A percentile compares a stretch with the other conserved stretches of the same genome.
phyloP scores from a whole-genome alignment of 2,797 vertebrate species.

The Buphagus erythrorhynchus region DNA sequence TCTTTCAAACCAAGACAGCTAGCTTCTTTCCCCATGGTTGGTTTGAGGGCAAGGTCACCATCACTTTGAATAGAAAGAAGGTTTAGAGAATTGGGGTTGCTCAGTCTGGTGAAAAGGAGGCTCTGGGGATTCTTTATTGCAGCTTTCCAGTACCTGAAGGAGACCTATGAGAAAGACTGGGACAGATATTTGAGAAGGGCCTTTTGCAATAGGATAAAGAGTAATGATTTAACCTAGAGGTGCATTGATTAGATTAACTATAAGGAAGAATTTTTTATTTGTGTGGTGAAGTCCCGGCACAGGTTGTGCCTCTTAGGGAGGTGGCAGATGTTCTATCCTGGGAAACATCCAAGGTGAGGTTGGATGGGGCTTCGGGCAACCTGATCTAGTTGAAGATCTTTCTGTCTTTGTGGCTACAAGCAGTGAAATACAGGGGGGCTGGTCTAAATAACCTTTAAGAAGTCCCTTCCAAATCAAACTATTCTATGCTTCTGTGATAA shows the following conservation, averaged over 20 bases:
- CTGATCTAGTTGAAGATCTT: background rate
- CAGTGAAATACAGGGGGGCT: background rate
- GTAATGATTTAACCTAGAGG: background rate
- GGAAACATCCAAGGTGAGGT: background rate
- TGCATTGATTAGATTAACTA: background rate
- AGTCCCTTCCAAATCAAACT: background rate
- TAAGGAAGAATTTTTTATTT: background rate
- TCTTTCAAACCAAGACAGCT: no score
- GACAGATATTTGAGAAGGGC: background rate
- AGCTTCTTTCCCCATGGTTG: background rate
- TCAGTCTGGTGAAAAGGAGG: background rate
- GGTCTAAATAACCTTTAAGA: background rate
- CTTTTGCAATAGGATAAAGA: background rate
- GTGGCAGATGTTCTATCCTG: no score
- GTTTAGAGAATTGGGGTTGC: background rate
- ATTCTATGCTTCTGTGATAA: background rate
- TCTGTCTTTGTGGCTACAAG: background rate
- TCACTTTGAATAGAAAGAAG: background rate
- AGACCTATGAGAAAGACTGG: background rate
- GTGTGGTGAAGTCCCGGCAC: background rate
- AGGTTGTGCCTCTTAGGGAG: background rate
- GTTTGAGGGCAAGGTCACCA: background rate
- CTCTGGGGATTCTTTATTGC: background rate
- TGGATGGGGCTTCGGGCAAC: background rate
- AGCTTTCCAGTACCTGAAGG: background rate